Evolutionary conservation across 1,140 invertebrate genomes (phyloP).

Genomic region (Cotesia typhae): DNA sequence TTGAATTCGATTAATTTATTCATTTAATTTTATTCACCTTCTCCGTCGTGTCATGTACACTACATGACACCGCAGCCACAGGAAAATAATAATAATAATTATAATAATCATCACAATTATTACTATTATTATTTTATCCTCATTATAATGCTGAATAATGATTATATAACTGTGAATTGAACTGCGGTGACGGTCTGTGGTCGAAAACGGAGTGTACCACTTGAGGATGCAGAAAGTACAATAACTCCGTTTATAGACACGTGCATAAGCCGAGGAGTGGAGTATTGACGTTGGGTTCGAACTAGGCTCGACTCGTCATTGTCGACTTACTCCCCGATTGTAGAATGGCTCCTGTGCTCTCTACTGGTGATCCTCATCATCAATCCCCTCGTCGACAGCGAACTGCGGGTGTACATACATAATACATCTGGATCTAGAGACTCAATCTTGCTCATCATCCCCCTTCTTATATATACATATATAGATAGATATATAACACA

Average conservation of each 20-base stretch:
- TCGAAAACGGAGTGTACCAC: conserved; percentile 9
- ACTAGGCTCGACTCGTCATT: background rate
- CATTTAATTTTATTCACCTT: conserved; percentile 39
- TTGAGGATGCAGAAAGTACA: conserved; percentile 1
- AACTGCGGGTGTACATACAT: conserved; percentile 19
- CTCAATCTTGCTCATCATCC: conserved; percentile 35
- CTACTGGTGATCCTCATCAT: background rate
- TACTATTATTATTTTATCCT: conserved; percentile 38
- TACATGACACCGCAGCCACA: conserved; percentile 40
- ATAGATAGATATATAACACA: background rate
- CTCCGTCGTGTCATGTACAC: conserved; percentile 50
- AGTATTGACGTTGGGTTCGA: conserved; percentile 25
- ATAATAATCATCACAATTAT: conserved; percentile 42
- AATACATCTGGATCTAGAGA: conserved; percentile 26
- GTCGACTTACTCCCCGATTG: background rate
- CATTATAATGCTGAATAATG: conserved; percentile 22
- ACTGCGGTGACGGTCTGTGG: background rate
- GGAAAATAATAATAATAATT: background rate
- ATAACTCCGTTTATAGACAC: conserved; percentile 13
- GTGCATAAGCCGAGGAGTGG: conserved; percentile 14
- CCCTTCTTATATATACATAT: conserved; percentile 14
- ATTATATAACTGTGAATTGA: conserved; percentile 5
- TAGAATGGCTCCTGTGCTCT: too few species aligned
- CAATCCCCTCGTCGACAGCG: background rate
- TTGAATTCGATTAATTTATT: background rate